A percentile compares a stretch with the other conserved stretches of the same genome.
phyloP scores from a whole-genome alignment of 2,113 vertebrate genomes.

The Tonatia bakeri region DNA sequence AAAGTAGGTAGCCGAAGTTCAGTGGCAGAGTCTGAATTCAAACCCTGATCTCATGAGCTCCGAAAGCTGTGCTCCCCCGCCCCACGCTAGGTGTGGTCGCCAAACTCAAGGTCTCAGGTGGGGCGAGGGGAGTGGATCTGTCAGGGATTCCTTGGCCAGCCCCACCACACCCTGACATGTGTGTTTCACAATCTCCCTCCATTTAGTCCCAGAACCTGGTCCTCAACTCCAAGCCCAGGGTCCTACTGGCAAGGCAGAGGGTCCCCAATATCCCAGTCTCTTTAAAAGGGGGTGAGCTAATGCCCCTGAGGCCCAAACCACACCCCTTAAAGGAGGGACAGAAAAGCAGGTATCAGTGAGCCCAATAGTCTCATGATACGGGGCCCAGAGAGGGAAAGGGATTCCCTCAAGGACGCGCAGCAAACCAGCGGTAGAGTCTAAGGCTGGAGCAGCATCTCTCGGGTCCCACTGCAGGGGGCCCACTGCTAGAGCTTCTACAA shows the following conservation, averaged over 20 bases:
- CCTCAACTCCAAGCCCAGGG: neutral
- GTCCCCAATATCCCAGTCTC: neutral
- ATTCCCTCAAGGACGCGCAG: neutral
- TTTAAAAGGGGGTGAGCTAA: neutral
- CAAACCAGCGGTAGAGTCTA: neutral
- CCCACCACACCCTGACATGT: neutral
- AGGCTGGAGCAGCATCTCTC: neutral
- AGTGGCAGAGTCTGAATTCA: neutral
- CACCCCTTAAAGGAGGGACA: neutral
- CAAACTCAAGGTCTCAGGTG: neutral
- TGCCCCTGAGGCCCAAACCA: neutral
- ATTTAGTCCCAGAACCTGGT: neutral
- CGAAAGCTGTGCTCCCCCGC: neutral
- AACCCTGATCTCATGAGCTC: neutral
- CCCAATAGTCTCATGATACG: neutral
- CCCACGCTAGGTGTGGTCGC: neutral
- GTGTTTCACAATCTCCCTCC: neutral
- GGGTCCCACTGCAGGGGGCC: neutral
- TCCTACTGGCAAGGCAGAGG: neutral
- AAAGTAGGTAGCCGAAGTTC: neutral
- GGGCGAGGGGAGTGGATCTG: rapidly evolving
- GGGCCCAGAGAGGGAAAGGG: neutral
- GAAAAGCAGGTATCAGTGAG: neutral
- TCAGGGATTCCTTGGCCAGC: neutral
- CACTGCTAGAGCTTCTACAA: no score